phyloP scores from a whole-genome alignment of 2,888 invertebrate species.

The Scaptomyza parva region DNA sequence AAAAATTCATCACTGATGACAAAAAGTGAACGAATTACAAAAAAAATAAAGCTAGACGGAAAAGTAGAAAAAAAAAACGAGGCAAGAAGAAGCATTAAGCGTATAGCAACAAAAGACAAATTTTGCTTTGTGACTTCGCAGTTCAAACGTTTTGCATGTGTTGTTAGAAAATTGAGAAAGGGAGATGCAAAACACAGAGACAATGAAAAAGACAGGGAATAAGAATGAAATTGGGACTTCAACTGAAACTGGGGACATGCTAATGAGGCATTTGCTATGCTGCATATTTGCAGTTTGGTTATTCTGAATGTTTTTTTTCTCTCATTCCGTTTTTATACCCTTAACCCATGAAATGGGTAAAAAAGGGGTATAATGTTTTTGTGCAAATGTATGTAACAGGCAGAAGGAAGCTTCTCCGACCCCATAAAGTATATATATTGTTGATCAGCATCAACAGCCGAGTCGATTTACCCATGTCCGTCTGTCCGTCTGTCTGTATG shows the following conservation, averaged over 20 bases:
- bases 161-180: conserved; percentile 6
- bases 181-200: background rate
- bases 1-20: conserved; percentile 70
- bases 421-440: too few species aligned
- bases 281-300: conserved; percentile 54
- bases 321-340: background rate
- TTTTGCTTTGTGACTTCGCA: conserved; percentile 51
- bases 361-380: too few species aligned
- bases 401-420: too few species aligned
- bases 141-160: conserved; percentile 53
- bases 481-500: too few species aligned
- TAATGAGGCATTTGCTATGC: conserved; percentile 74
- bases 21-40: conserved; percentile 69
- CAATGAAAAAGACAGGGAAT: background rate
- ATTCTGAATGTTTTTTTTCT: conserved; percentile 13
- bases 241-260: conserved; percentile 44
- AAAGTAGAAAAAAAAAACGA: conserved; percentile 10
- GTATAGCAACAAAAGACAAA: conserved; percentile 51
- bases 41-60: conserved; percentile 11
- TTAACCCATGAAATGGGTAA: too few species aligned
- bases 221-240: background rate
- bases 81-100: conserved; percentile 8
- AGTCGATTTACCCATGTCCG: too few species aligned
- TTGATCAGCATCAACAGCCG: too few species aligned
- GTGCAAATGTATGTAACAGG: too few species aligned